Percentiles rank a stretch among this genome's conserved stretches.
These are phyloP conservation scores for Larimichthys crocea DNA, from an alignment of 2,113 vertebrate species.

Conservation along the genomic window DNA sequence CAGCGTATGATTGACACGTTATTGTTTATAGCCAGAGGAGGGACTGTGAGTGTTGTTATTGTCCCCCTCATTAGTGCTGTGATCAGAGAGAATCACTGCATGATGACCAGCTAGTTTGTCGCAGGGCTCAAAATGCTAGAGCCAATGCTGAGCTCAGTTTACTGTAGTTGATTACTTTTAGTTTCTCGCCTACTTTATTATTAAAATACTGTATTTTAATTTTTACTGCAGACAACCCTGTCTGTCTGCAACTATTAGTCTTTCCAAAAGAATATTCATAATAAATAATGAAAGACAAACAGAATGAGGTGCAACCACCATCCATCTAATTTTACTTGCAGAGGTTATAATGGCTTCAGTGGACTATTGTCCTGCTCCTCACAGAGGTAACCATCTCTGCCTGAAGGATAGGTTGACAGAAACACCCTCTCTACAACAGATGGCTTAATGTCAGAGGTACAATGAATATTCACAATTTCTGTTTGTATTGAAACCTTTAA, in stretches of 20 bases:
- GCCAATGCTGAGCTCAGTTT: constrained; percentile 3
- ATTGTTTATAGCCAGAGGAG: constrained; percentile 41
- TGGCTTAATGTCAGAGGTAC: constrained; percentile 39
- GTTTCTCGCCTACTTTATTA: neutral
- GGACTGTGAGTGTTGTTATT: constrained; percentile 27
- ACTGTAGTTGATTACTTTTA: neutral
- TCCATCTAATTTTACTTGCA: neutral
- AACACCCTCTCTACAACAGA: constrained; percentile 30
- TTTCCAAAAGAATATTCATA: neutral
- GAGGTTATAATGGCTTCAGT: neutral
- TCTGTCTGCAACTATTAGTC: neutral
- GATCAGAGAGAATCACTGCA: constrained; percentile 12
- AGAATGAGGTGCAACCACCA: neutral
- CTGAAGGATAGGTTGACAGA: constrained; percentile 20
- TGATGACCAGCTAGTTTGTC: constrained; percentile 34
- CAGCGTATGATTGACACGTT: constrained; percentile 46
- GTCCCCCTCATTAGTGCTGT: constrained; percentile 47
- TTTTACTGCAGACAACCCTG: neutral
- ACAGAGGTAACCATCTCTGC: neutral
- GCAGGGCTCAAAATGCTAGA: constrained; percentile 9
- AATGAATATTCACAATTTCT: constrained; percentile 21
- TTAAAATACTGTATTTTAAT: neutral
- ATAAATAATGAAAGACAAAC: neutral
- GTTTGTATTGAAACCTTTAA: constrained; percentile 41
- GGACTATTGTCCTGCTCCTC: neutral